Evolutionary conservation across 2,888 invertebrate species (phyloP).

Genomic region (Ornithoptera alexandrae): DNA sequence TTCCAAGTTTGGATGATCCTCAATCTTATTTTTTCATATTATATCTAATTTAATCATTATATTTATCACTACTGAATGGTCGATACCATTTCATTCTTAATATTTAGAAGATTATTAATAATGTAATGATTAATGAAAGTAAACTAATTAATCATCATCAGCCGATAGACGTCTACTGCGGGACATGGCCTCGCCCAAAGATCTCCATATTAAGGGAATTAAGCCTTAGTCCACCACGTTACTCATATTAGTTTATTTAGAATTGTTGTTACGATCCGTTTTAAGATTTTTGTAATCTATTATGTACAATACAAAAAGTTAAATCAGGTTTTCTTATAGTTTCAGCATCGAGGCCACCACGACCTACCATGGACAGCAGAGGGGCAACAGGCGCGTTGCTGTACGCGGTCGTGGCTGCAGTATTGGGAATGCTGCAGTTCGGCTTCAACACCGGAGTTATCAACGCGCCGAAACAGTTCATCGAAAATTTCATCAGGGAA

Average conservation of each 20-base stretch:
- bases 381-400: slow-evolving; percentile 82
- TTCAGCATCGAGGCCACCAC: slow-evolving; percentile 46
- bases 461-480: slow-evolving; percentile 82
- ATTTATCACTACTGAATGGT: too few species aligned
- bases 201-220: too few species aligned
- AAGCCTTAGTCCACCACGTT: too few species aligned
- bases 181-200: too few species aligned
- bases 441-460: slow-evolving; percentile 87
- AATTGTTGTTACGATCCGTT: not conserved
- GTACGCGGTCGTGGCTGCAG: slow-evolving; percentile 83
- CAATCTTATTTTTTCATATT: not conserved
- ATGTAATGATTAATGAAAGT: too few species aligned
- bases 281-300: not conserved
- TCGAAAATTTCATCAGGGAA: slow-evolving; percentile 81
- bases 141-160: too few species aligned
- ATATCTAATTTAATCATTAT: not conserved
- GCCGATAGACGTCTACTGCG: too few species aligned
- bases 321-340: slow-evolving; percentile 29
- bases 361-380: slow-evolving; percentile 56
- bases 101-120: too few species aligned
- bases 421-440: slow-evolving; percentile 86
- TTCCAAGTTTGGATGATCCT: not conserved
- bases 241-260: too few species aligned
- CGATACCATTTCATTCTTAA: too few species aligned
- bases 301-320: not conserved